phyloP scores from a whole-genome alignment of 2,888 invertebrate genomes.

The Monoplex corrugatus region DNA sequence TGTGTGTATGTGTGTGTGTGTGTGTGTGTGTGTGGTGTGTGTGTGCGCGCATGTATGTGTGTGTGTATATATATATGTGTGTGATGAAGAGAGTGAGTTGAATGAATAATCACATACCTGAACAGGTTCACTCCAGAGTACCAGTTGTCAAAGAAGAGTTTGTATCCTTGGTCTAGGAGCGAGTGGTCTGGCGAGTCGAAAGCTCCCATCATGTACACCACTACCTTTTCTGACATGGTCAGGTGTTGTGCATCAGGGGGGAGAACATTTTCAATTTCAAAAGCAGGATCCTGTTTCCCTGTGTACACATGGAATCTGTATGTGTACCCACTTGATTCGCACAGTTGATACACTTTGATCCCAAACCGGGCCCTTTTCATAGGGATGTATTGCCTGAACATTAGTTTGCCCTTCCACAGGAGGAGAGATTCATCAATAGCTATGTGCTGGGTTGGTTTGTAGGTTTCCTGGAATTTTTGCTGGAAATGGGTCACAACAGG shows the following conservation, averaged over 20 bases:
- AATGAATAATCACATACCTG: too few relatives aligned
- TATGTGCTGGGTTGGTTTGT: not conserved
- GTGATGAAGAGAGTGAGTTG: too few relatives aligned
- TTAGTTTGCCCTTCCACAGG: conserved; percentile 41
- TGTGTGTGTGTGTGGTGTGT: not conserved
- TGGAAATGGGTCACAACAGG: conserved; percentile 53
- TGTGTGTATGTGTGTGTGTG: not conserved
- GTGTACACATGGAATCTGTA: not conserved
- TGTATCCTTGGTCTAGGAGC: too few relatives aligned
- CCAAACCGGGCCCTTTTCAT: too few relatives aligned
- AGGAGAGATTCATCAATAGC: conserved; percentile 41
- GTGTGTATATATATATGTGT: too few relatives aligned
- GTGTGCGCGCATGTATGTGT: too few relatives aligned
- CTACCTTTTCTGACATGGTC: too few relatives aligned
- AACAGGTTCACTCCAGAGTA: too few relatives aligned
- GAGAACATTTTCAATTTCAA: too few relatives aligned
- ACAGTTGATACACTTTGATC: conserved; percentile 28
- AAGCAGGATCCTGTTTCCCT: not conserved
- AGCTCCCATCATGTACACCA: not conserved
- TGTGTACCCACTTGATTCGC: not conserved
- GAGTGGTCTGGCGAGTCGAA: too few relatives aligned
- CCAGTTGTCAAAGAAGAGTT: too few relatives aligned
- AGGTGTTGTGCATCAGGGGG: too few relatives aligned
- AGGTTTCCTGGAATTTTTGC: conserved; percentile 47
- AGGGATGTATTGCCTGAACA: conserved; percentile 49